Evolutionary conservation across 2,797 vertebrate species (phyloP).

Genomic region (Oryzias dopingdopingensis): DNA sequence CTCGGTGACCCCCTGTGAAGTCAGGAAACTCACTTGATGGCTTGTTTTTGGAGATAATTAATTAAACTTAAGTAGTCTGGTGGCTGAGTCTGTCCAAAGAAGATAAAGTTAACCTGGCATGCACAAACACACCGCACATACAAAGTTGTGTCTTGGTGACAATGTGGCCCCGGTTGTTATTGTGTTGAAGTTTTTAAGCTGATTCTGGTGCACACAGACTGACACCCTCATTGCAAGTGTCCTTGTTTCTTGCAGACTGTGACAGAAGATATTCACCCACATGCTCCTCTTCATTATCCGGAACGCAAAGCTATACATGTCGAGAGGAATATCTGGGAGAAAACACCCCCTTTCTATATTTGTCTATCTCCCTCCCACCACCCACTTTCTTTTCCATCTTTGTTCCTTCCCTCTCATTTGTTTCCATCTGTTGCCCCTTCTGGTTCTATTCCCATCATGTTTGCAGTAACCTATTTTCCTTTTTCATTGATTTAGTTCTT

Average conservation of each 20-base stretch:
- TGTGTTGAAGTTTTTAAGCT: slow-evolving; percentile 1
- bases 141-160: slow-evolving; percentile 29
- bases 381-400: slow-evolving; percentile 8
- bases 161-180: slow-evolving; percentile 15
- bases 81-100: slow-evolving; percentile 28
- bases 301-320: slow-evolving; percentile 44
- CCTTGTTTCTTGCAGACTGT: slow-evolving; percentile 38
- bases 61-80: slow-evolving; percentile 31
- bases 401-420: not conserved
- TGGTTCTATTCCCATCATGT: not conserved
- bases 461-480: not conserved
- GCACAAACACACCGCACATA: slow-evolving; percentile 1
- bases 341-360: slow-evolving; percentile 17
- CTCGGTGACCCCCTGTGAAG: slow-evolving; percentile 1
- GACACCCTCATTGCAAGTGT: slow-evolving; percentile 10
- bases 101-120: slow-evolving; percentile 12
- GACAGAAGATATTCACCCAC: slow-evolving; percentile 61
- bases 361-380: slow-evolving; percentile 11
- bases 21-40: slow-evolving; percentile 26
- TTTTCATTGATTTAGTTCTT: not conserved
- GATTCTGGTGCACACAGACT: not conserved
- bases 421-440: slow-evolving; percentile 39
- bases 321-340: slow-evolving; percentile 29
- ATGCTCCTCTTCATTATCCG: slow-evolving; percentile 62
- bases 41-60: slow-evolving; percentile 53